Evolutionary conservation across 30 jellyfish, hydroid and myxozoan genomes (phyloP), one percentile per base, ranked within the genome.

Genomic region (Cassiopea andromeda): DNA sequence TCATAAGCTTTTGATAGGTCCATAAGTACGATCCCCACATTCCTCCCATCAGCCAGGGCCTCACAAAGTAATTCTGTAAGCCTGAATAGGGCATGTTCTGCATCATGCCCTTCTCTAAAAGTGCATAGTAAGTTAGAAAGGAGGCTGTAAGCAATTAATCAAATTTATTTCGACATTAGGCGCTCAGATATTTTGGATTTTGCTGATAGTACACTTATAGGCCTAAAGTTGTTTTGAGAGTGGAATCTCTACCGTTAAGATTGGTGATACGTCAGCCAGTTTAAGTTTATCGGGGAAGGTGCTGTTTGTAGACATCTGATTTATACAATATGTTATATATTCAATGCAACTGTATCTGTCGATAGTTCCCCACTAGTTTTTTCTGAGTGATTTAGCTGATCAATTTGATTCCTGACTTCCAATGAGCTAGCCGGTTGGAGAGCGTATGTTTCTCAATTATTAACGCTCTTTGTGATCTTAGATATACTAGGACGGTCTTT

Each of bases 201-300:
- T 15, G 90, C 82, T 10, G 90, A 64, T 44, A 82, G 90, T 50
- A 82, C 90, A 82, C 90, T 82, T 82, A 45, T 64, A 8, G 82
- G 90, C 83, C 90, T 68, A 48, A 64, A 82, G 49, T 82, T 82
- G 66, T 64, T 7, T 57, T 5, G 68, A 7, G 12, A 57, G 13
- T 13, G 13, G 13, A 13, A 57, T 7, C 7, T 14, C 73, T 27
- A 61, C 2, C 73, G 5, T 50, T 2, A 81, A 81, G 60, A 46
- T 77, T 50, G 89, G 79, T 80, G 89, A 49, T 60, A 80, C 89
- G 78, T 80, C 89, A 80, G 89, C 89, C 38, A 80, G 89, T 80
- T 80, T 80, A 16, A 80, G 60, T 80, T 80, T 80, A 80, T 80
- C 58, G 78, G 89, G 89, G 89, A 80, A 80, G 59, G 78, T 80